Evolutionary conservation across 2,888 invertebrate genomes (phyloP).

Genomic region (Nymphalis urticae): DNA sequence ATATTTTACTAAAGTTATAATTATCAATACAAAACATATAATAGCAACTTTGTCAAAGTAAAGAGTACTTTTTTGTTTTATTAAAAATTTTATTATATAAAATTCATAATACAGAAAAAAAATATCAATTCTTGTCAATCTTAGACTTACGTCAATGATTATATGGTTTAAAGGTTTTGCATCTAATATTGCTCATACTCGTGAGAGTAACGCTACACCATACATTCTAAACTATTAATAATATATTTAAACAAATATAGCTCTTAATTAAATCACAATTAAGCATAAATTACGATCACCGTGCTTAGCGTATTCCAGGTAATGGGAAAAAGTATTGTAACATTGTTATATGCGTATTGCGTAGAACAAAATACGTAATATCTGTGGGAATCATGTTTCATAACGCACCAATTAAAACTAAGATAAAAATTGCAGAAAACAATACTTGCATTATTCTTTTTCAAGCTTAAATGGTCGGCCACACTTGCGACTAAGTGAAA

Average conservation of each 20-base stretch:
- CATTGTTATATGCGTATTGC: conserved; percentile 24
- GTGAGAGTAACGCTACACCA: conserved; percentile 10
- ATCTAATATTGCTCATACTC: conserved; percentile 16
- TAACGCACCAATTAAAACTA: conserved; percentile 22
- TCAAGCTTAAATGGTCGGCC: no score
- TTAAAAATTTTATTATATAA: no score
- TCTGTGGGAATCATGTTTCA: conserved; percentile 35
- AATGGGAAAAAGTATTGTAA: conserved; percentile 29
- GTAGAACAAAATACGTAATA: conserved; percentile 13
- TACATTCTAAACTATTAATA: background rate
- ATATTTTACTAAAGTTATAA: no score
- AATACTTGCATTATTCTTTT: conserved; percentile 18
- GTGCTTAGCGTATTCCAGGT: background rate
- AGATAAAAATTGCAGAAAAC: conserved; percentile 22
- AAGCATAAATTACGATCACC: background rate
- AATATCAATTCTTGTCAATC: no score
- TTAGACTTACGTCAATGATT: no score
- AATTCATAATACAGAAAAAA: no score
- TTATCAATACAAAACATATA: no score
- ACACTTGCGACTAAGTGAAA: conserved; percentile 4
- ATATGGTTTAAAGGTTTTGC: background rate
- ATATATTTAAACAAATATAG: background rate
- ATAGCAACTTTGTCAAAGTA: no score
- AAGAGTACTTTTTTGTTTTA: no score
- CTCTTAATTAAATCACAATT: background rate